phyloP scores from a whole-genome alignment of 1,140 invertebrate species.

The Parasteatoda tepidariorum region DNA sequence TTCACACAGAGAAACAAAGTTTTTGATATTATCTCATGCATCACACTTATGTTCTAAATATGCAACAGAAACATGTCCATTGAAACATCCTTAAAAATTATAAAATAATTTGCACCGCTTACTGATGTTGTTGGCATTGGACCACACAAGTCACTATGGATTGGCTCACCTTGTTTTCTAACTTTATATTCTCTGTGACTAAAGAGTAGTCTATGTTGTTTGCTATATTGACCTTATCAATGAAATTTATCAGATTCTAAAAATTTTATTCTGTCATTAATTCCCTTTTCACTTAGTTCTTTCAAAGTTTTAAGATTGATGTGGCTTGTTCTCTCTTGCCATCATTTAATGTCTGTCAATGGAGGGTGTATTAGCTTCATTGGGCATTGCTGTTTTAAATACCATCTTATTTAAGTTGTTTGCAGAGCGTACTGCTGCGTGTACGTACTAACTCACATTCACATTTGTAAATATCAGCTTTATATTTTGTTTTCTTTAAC shows the following conservation, averaged over 20 bases:
- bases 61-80: slow-evolving; percentile 66
- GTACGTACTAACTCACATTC: background rate
- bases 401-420: slow-evolving; percentile 20
- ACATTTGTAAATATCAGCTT: background rate
- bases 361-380: background rate
- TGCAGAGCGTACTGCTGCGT: background rate
- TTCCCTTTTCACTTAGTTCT: slow-evolving; percentile 14
- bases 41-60: slow-evolving; percentile 68
- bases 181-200: background rate
- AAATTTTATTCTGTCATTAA: slow-evolving; percentile 13
- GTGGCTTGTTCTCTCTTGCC: slow-evolving; percentile 36
- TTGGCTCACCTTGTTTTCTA: slow-evolving; percentile 61
- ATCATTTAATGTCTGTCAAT: slow-evolving; percentile 19
- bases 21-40: slow-evolving; percentile 61
- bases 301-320: slow-evolving; percentile 10
- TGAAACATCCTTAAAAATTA: slow-evolving; percentile 68
- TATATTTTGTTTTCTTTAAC: background rate
- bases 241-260: background rate
- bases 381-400: background rate
- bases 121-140: slow-evolving; percentile 65
- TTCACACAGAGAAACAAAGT: slow-evolving; percentile 24
- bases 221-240: slow-evolving; percentile 17
- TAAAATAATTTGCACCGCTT: slow-evolving; percentile 66
- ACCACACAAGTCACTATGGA: slow-evolving; percentile 67
- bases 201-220: background rate